Evolutionary conservation across 2,797 vertebrate species (phyloP).

Genomic region (Cyprinella venusta): DNA sequence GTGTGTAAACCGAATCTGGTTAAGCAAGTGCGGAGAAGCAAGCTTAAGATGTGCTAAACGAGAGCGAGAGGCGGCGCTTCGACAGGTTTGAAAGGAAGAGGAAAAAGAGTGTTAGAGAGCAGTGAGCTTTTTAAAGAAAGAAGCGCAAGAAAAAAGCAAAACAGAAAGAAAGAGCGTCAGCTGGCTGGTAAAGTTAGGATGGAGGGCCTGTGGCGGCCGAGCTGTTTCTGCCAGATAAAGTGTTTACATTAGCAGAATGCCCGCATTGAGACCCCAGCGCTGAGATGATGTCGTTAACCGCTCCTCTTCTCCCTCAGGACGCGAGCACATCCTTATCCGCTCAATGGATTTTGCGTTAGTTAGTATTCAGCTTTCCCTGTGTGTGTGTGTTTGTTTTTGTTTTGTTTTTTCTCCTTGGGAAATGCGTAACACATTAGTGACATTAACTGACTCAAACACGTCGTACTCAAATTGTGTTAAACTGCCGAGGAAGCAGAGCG

Average conservation of each 20-base stretch:
- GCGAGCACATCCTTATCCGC: conserved; percentile 28
- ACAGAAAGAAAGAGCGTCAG: conserved; percentile 46
- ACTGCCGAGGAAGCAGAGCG: conserved; percentile 1
- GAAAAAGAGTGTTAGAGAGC: neutral
- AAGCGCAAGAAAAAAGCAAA: neutral
- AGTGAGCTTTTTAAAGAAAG: conserved; percentile 4
- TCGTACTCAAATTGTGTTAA: conserved; percentile 24
- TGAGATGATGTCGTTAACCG: conserved; percentile 31
- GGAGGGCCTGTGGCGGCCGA: conserved; percentile 60
- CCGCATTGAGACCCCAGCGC: conserved; percentile 16
- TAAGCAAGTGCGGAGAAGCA: conserved; percentile 44
- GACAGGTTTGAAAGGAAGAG: neutral
- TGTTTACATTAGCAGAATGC: conserved; percentile 45
- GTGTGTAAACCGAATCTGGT: conserved; percentile 66
- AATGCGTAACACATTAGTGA: conserved; percentile 26
- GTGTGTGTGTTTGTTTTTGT: neutral
- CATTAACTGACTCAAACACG: conserved; percentile 35
- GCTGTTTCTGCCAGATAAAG: conserved; percentile 71
- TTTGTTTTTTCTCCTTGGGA: neutral
- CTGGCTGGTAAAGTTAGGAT: conserved; percentile 38
- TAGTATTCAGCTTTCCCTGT: conserved; percentile 17
- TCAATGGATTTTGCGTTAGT: conserved; percentile 38
- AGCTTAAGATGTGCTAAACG: conserved; percentile 10
- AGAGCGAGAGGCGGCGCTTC: neutral
- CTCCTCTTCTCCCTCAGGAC: conserved; percentile 24